phyloP scores from a whole-genome alignment of 2,888 invertebrate species.

The Himalopsyche kuldschensis region DNA sequence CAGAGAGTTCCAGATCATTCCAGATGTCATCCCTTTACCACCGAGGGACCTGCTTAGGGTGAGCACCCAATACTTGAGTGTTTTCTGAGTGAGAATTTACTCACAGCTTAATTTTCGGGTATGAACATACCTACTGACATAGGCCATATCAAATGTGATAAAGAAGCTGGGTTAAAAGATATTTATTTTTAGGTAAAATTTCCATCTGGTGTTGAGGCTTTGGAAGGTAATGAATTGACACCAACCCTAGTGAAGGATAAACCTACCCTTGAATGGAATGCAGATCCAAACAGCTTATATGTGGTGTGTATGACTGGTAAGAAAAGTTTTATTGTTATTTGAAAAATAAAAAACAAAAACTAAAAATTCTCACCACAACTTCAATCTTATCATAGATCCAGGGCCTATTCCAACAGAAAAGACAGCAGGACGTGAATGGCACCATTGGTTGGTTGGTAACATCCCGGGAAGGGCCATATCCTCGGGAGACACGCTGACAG shows the following conservation, averaged over 20 bases:
- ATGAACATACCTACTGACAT: too few species aligned
- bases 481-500: slow-evolving; percentile 47
- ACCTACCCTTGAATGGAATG: slow-evolving; percentile 71
- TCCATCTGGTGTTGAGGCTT: slow-evolving; percentile 56
- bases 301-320: slow-evolving; percentile 82
- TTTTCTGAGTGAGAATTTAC: neutral
- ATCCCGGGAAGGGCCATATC: slow-evolving; percentile 48
- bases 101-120: too few species aligned
- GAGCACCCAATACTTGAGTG: slow-evolving; percentile 11
- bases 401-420: slow-evolving; percentile 46
- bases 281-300: slow-evolving; percentile 62
- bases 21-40: slow-evolving; percentile 71
- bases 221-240: slow-evolving; percentile 72
- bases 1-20: slow-evolving; percentile 66
- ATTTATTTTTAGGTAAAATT: slow-evolving; percentile 46
- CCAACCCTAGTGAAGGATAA: slow-evolving; percentile 75
- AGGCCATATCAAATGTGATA: neutral
- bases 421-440: slow-evolving; percentile 45
- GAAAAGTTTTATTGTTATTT: neutral
- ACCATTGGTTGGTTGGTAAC: slow-evolving; percentile 50
- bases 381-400: slow-evolving; percentile 43
- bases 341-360: too few species aligned
- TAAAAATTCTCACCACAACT: too few species aligned
- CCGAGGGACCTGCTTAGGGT: slow-evolving; percentile 60
- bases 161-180: neutral